Base-by-base conservation (phyloP, 1,140 invertebrate species). In the Pseudomyrmex cubaensis region DNA sequence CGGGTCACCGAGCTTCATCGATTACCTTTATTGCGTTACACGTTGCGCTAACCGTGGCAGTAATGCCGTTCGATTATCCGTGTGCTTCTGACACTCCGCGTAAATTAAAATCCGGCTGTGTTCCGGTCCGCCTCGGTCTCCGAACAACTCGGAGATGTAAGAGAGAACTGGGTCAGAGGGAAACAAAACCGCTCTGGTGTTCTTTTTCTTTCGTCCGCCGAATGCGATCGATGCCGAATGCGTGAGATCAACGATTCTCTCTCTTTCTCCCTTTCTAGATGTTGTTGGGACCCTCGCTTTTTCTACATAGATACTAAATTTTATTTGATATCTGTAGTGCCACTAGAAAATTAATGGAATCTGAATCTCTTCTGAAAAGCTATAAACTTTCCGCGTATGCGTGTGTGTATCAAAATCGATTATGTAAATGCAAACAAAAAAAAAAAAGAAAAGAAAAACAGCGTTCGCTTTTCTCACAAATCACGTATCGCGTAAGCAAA, bases 21-120 rank as follows among this genome's bases (percentile, higher is more conserved):
- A 90, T 90, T 87, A 82, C 70, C 80, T 87, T 87, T 87, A 88
- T 89, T 86, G 70, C 87, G 74, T 89, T 87, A 85, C 76, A 86
- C 82, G 67, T 87, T 70, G 57, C 72, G 44, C 67, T 44, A 44
- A 52, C 66, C 52, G 59, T 64, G 75, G 84, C 78, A 67, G 63
- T 84, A 87, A 89, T 89, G 56, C 74, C 70, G 63, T 87, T 87
- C 63, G 83, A 90, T 90, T 90, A 82, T 76, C 82, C 77, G 52
- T 61, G 44, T 46, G 50, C 57, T 22, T 50, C 73, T 66, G 56
- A 82, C 76, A 62, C 69, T 50, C n/a, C 13, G 69, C 63, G 74
- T 62, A 73, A 82, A 82, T 86, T 78, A 74, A 80, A 88, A 80
- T 67, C 64, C 12, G 20, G 44, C 35, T 61, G 20, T 35, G 22